These are phyloP conservation scores for Lampris megalopsis DNA, from an alignment of 2,113 vertebrate genomes.

Conservation along the genomic window DNA sequence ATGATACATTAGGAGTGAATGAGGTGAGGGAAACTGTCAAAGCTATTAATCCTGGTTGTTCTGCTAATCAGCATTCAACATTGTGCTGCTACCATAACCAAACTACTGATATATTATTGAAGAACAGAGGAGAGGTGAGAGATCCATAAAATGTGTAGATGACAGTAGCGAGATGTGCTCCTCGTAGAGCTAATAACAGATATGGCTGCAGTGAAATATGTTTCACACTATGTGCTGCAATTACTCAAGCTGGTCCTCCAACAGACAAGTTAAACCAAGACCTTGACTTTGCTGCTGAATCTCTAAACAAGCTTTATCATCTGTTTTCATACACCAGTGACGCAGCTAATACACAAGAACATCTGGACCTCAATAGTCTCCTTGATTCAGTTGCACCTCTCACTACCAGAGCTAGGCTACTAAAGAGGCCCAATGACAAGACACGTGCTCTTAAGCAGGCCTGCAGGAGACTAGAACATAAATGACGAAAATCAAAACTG, in stretches of 20 bases:
- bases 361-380: too few relatives aligned
- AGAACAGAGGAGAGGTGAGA: conserved; percentile 47
- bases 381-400: too few relatives aligned
- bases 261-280: conserved; percentile 8
- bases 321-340: conserved; percentile 29
- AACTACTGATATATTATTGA: conserved; percentile 51
- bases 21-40: conserved; percentile 30
- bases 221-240: conserved; percentile 34
- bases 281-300: not conserved
- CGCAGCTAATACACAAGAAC: conserved; percentile 10
- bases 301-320: conserved; percentile 18
- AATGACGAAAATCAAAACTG: too few relatives aligned
- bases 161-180: conserved; percentile 35
- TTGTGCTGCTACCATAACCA: conserved; percentile 44
- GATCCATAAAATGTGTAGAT: conserved; percentile 48
- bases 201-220: conserved; percentile 61
- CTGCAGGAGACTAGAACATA: too few relatives aligned
- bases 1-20: conserved; percentile 25
- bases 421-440: too few relatives aligned
- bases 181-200: conserved; percentile 59
- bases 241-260: conserved; percentile 39
- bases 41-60: conserved; percentile 40
- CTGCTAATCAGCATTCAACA: conserved; percentile 50
- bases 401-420: too few relatives aligned
- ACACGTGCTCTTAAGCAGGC: too few relatives aligned